phyloP scores from a whole-genome alignment of 35 echinoderm and acorn worm genomes.

The Heliocidaris tuberculata region DNA sequence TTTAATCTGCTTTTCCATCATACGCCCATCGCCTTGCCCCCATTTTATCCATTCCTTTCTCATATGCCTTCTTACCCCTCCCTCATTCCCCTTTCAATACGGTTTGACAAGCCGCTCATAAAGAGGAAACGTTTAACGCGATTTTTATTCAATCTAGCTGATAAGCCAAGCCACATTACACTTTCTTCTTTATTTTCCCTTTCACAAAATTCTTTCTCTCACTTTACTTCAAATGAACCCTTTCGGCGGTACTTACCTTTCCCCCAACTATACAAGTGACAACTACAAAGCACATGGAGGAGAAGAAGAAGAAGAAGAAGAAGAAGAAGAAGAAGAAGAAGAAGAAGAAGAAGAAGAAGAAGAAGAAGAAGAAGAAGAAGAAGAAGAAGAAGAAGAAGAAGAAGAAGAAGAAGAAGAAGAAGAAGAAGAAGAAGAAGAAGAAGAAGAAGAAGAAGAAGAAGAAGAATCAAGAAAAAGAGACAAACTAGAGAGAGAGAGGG shows the following conservation, averaged over 20 bases:
- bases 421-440: too few relatives aligned
- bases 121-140: conserved; percentile 36
- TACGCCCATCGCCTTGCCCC: neutral
- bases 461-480: neutral
- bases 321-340: too few relatives aligned
- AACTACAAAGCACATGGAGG: neutral
- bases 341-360: too few relatives aligned
- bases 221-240: conserved; percentile 14
- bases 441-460: too few relatives aligned
- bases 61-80: neutral
- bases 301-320: too few relatives aligned
- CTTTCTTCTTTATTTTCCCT: neutral
- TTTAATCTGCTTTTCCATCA: conserved; percentile 14
- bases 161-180: conserved; percentile 2
- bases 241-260: neutral
- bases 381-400: too few relatives aligned
- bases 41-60: neutral
- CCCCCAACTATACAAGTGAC: neutral
- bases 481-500: neutral
- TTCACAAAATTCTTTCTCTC: neutral
- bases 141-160: conserved; percentile 27
- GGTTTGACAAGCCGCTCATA: neutral
- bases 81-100: neutral
- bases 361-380: too few relatives aligned
- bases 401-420: neutral